Base-by-base conservation (phyloP, 2,888 invertebrate species). In the Lithophane socia region DNA sequence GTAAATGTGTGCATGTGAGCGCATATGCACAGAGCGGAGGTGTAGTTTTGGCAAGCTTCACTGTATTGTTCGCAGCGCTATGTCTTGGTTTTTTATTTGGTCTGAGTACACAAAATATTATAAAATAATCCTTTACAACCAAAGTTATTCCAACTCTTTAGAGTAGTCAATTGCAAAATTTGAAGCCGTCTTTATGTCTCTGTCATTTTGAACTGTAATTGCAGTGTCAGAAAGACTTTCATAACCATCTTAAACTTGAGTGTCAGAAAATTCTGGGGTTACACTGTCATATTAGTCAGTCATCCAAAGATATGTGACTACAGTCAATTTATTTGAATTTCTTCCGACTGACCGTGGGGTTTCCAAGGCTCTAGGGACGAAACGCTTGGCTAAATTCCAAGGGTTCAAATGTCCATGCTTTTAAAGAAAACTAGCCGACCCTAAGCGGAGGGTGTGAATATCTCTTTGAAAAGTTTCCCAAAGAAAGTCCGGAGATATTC, bases 331-430 rank as follows among this genome's bases (percentile, higher is more conserved):
- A 95, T 94, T 92, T 91, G 93, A 92, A 94, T 94, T 92, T 91
- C 89, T 89, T 88, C 81, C 87, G 89, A 94, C 93, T 95, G 95
- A 94, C 95, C 95, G 93, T 93, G 90, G 91, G 93, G 91, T 88
- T 87, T 88, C 86, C 75, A 63, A 88, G 91, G 84, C 95, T 93
- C 95, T 70, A 71, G 96, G 96, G 96, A 95, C 84, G 71, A 84
- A 88, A 94, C 94, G 96, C 92, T 94, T 95, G 95, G 96, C 95
- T 96, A 93, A 94, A 94, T 92, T 94, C 92, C 93, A 92, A 91
- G 93, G 94, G 95, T 92, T 94, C 93, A 91, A 93, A 93, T 94
- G 92, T 94, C 94, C 93, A 91, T 91, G 91, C 93, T 94, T 95
- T 95, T 94, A 94, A 95, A 94, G 94, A 94, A 94, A 95, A 92